Percentiles rank a stretch among this genome's conserved stretches.
phyloP scores from a whole-genome alignment of 1,140 invertebrate genomes.

The Aphelinus certus region DNA sequence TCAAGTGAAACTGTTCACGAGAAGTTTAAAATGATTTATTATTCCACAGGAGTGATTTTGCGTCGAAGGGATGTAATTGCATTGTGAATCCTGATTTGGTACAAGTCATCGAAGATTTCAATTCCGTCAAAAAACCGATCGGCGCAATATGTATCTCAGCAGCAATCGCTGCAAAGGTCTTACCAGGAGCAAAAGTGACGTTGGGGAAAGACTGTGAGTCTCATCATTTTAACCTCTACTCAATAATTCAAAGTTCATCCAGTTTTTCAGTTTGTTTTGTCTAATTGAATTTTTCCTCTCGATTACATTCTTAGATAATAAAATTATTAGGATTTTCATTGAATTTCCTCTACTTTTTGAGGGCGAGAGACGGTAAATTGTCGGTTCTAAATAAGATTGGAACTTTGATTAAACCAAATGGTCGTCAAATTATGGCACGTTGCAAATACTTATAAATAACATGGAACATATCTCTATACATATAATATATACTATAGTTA shows the following conservation, averaged over 20 bases:
- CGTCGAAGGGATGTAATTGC: constrained; percentile 67
- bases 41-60: constrained; percentile 68
- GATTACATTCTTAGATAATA: too few relatives aligned
- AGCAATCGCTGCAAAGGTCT: constrained; percentile 67
- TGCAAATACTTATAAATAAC: too few relatives aligned
- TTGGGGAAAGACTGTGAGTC: constrained; percentile 64
- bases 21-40: neutral
- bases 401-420: too few relatives aligned
- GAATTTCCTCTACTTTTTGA: too few relatives aligned
- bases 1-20: constrained; percentile 6
- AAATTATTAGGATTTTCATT: too few relatives aligned
- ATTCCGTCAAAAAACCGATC: constrained; percentile 68
- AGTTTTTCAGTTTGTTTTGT: too few relatives aligned
- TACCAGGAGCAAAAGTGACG: constrained; percentile 67
- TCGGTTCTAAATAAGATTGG: too few relatives aligned
- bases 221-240: neutral
- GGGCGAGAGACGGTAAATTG: too few relatives aligned
- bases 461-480: too few relatives aligned
- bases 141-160: constrained; percentile 72
- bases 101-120: constrained; percentile 68
- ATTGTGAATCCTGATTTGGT: constrained; percentile 66
- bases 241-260: neutral
- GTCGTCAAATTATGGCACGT: too few relatives aligned
- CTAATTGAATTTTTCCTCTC: too few relatives aligned
- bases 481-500: too few relatives aligned